A percentile compares a stretch with the other conserved stretches of the same genome.
Conservation (phyloP, 2,888 invertebrate genomes). For the Eubasilissa splendida region DNA sequence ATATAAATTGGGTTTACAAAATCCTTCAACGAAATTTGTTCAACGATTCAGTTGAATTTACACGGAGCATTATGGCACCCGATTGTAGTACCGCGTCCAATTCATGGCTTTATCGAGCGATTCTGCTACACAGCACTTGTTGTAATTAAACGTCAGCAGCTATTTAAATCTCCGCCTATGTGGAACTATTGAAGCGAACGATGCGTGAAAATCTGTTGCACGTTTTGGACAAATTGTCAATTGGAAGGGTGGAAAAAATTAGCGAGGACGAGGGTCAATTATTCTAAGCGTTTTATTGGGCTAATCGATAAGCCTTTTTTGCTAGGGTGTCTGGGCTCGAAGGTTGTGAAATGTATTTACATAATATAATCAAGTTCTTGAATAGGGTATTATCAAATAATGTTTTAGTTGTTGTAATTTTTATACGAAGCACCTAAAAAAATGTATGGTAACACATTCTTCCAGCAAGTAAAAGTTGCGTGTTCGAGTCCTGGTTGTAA, state of each 20-base stretch:
- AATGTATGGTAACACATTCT: too few species aligned
- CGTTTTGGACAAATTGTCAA: slow-evolving; percentile 12
- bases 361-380: too few species aligned
- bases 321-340: too few species aligned
- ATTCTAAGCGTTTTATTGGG: background rate
- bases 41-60: slow-evolving; percentile 17
- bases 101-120: slow-evolving; percentile 17
- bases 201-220: slow-evolving; percentile 25
- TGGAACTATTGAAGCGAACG: slow-evolving; percentile 21
- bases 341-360: too few species aligned
- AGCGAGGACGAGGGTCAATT: slow-evolving; percentile 1
- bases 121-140: slow-evolving; percentile 39
- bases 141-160: slow-evolving; percentile 54
- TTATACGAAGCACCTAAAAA: too few species aligned
- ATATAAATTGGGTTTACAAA: slow-evolving; percentile 1
- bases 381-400: too few species aligned
- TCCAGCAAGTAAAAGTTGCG: too few species aligned
- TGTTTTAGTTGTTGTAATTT: too few species aligned
- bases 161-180: slow-evolving; percentile 48
- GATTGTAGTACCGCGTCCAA: slow-evolving; percentile 4
- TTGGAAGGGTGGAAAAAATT: background rate
- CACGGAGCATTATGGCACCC: slow-evolving; percentile 19
- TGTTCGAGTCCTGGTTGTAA: too few species aligned
- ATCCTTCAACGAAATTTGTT: slow-evolving; percentile 7
- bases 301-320: background rate